These are phyloP conservation scores for Anomalospiza imberbis DNA, from an alignment of 2,797 vertebrate genomes.

Conservation along the genomic window DNA sequence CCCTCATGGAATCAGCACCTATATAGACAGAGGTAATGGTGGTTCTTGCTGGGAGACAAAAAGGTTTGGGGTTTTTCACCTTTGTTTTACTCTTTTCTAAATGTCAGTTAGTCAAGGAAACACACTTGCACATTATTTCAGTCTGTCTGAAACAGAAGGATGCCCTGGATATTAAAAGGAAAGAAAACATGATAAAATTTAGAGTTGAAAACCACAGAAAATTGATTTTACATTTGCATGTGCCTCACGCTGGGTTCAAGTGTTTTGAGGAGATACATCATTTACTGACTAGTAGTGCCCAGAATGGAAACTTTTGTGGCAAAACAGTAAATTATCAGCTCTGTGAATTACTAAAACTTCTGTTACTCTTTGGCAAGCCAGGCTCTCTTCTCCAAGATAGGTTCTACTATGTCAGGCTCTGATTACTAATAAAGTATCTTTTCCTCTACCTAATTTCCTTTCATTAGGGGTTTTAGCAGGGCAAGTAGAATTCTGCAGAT, in stretches of 20 bases:
- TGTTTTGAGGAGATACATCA: not conserved
- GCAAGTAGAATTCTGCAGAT: not conserved
- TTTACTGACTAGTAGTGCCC: not conserved
- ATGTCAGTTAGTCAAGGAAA: not conserved
- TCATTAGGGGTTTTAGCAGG: not conserved
- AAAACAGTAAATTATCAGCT: not conserved
- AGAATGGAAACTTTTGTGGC: not conserved
- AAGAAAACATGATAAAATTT: not conserved
- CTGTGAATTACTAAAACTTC: not conserved
- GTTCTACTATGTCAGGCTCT: not conserved
- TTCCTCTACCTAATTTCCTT: not conserved
- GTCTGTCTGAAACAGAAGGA: not conserved
- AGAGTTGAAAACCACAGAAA: not conserved
- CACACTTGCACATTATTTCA: not conserved
- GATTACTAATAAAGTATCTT: not conserved
- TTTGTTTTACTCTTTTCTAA: not conserved
- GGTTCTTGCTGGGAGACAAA: not conserved
- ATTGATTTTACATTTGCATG: not conserved
- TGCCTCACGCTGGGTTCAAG: not conserved
- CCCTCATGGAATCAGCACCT: slow-evolving; percentile 88
- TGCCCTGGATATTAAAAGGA: not conserved
- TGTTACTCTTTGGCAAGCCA: not conserved
- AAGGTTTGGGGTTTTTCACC: fast-evolving
- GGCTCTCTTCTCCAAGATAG: not conserved
- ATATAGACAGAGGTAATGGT: slow-evolving; percentile 75